phyloP scores from a whole-genome alignment of 2,113 vertebrate species.

The Halcyon malimbica region DNA sequence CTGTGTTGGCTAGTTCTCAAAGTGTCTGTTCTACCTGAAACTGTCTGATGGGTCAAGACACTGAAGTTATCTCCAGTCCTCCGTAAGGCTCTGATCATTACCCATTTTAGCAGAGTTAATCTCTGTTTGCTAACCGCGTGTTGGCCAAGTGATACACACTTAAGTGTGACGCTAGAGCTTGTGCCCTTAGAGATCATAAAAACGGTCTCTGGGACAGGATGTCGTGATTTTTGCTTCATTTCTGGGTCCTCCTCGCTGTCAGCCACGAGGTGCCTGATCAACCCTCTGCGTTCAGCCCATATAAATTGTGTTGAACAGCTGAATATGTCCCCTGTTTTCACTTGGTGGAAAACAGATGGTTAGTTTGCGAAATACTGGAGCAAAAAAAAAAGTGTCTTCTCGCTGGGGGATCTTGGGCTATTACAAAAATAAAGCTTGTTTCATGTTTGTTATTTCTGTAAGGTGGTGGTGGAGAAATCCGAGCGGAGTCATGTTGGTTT shows the following conservation, averaged over 20 bases:
- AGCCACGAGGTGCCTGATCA: not conserved
- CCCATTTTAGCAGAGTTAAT: not conserved
- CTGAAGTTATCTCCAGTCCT: not conserved
- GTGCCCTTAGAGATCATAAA: not conserved
- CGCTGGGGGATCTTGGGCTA: not conserved
- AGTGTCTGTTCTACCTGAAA: not conserved
- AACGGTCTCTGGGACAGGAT: not conserved
- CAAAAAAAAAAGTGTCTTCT: not conserved
- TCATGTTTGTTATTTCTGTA: not conserved
- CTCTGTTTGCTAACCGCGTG: not conserved
- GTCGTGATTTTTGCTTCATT: not conserved
- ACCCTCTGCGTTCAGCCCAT: not conserved
- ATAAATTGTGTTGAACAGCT: not conserved
- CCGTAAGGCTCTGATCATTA: rapidly evolving
- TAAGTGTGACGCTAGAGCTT: not conserved
- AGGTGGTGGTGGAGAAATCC: not conserved
- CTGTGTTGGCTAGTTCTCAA: not conserved
- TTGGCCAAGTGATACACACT: not conserved
- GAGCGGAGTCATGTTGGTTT: not conserved
- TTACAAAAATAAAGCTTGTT: not conserved
- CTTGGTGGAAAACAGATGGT: not conserved
- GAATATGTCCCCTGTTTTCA: not conserved
- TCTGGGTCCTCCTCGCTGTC: not conserved
- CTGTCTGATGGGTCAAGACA: not conserved
- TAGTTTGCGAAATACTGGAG: not conserved